Base-by-base conservation (phyloP, 2,888 invertebrate genomes). In the Euspilapteryx auroguttella region DNA sequence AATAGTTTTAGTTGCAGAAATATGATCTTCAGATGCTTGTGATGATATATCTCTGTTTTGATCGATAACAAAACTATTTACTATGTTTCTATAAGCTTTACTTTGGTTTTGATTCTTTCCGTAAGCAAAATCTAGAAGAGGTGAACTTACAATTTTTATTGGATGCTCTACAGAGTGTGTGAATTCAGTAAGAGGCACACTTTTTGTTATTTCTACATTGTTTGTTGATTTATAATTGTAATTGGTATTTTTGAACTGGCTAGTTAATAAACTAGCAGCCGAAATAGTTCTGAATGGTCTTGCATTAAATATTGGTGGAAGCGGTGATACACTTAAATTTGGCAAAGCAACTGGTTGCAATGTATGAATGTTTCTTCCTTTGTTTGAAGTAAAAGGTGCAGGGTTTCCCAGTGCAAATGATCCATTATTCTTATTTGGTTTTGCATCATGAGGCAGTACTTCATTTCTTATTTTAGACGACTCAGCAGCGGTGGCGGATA, bases 161-260 rank as follows among this genome's bases (percentile, higher is more conserved):
- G 88, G 86, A 52, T 87, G 85, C 39, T 87, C 85, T 23, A 87
- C 73, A 2, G 86, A 83, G 23, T 86, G 83, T 1, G 86, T 68
- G 42, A 79, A 87, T 45, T 86, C 84, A 3, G 80, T 81, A 4
- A 88, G 41, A 23, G 84, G 82, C 28, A 87, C 69, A 45, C 87
- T 86, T 42, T 83, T 80, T 25, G 80, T 55, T 12, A 85, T 61
- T 41, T 82, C 75, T 7, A 82, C 61, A 37, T 73, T 66, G 29
- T 53, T 55, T 8, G 47, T 40, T 30, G 42, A n/a, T n/a, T n/a
- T n/a, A n/a, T n/a, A n/a, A n/a, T n/a, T n/a, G n/a, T n/a, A n/a
- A n/a, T n/a, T n/a, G n/a, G n/a, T n/a, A n/a, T 17, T 17, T 8
- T 17, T 5, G 17, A 8, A 5, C 5, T 17, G 5, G 5, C 17